Evolutionary conservation across 2,113 vertebrate genomes (phyloP).

Genomic region (Atractosteus spatula): DNA sequence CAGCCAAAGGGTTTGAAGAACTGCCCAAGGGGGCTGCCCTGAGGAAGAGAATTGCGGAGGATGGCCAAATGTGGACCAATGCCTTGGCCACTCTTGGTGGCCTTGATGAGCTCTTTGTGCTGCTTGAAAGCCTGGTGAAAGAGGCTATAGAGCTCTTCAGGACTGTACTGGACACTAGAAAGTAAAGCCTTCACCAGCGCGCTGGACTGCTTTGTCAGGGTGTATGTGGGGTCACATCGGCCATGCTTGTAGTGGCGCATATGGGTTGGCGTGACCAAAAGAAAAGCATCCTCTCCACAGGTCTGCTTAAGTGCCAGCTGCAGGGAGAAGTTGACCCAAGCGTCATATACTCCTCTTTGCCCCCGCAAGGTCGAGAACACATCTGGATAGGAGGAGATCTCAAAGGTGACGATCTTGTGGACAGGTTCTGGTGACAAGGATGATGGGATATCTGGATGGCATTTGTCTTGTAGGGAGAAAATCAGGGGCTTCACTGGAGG

Average conservation of each 20-base stretch:
- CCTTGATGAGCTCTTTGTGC: slow-evolving; percentile 65
- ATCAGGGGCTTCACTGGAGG: slow-evolving; percentile 35
- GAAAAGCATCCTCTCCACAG: slow-evolving; percentile 53
- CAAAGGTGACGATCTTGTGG: slow-evolving; percentile 61
- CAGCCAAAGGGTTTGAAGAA: slow-evolving; percentile 65
- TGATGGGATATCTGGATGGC: slow-evolving; percentile 8
- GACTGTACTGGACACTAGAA: slow-evolving; percentile 38
- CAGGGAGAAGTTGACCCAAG: slow-evolving; percentile 71
- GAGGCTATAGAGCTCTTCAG: slow-evolving; percentile 45
- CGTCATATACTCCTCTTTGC: slow-evolving; percentile 66
- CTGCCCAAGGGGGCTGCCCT: slow-evolving; percentile 58
- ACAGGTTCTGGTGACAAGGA: slow-evolving; percentile 27
- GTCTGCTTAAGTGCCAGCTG: slow-evolving; percentile 66
- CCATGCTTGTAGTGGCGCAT: slow-evolving; percentile 75
- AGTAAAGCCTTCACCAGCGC: slow-evolving; percentile 50
- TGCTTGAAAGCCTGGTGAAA: slow-evolving; percentile 66
- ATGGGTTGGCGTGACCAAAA: slow-evolving; percentile 71
- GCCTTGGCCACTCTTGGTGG: slow-evolving; percentile 63
- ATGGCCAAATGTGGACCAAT: slow-evolving; percentile 69
- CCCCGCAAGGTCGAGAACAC: slow-evolving; percentile 60
- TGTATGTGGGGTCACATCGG: slow-evolving; percentile 72
- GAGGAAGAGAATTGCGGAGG: slow-evolving; percentile 52
- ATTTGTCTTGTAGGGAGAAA: slow-evolving; percentile 43
- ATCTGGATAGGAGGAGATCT: slow-evolving; percentile 65
- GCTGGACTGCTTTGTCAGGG: slow-evolving; percentile 50